Percentiles rank a stretch among this genome's conserved stretches.
Evolutionary conservation across 2,888 invertebrate genomes (phyloP).

Genomic region (Cecidostiba fungosa): DNA sequence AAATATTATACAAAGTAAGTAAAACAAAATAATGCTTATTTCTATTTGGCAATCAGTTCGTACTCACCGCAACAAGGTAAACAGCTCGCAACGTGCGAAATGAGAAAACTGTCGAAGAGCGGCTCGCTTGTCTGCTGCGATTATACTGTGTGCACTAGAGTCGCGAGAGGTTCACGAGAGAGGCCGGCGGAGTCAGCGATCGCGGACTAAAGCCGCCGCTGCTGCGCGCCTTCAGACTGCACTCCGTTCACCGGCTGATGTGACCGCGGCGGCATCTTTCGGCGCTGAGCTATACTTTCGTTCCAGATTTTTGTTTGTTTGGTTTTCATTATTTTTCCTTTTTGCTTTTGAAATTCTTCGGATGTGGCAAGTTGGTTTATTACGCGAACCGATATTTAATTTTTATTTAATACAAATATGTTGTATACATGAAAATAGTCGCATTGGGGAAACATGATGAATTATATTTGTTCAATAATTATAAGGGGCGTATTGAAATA

Average conservation of each 20-base stretch:
- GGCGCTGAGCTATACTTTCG: background rate
- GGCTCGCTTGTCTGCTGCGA: background rate
- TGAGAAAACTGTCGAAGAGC: background rate
- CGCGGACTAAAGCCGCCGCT: slow-evolving; percentile 51
- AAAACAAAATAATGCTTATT: background rate
- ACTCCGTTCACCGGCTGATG: slow-evolving; percentile 25
- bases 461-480: too few relatives aligned
- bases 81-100: background rate
- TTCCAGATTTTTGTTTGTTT: background rate
- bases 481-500: too few relatives aligned
- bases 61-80: background rate
- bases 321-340: too few relatives aligned
- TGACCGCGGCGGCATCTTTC: slow-evolving; percentile 38
- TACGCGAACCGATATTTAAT: too few relatives aligned
- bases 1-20: background rate
- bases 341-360: too few relatives aligned
- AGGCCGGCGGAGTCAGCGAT: slow-evolving; percentile 52
- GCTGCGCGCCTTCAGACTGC: background rate
- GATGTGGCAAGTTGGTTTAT: too few relatives aligned
- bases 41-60: background rate
- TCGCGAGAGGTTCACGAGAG: slow-evolving; percentile 9
- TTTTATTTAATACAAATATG: too few relatives aligned
- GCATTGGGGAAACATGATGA: too few relatives aligned
- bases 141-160: background rate
- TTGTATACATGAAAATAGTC: too few relatives aligned